phyloP scores from a whole-genome alignment of 2,888 invertebrate species.

The Melieria crassipennis region DNA sequence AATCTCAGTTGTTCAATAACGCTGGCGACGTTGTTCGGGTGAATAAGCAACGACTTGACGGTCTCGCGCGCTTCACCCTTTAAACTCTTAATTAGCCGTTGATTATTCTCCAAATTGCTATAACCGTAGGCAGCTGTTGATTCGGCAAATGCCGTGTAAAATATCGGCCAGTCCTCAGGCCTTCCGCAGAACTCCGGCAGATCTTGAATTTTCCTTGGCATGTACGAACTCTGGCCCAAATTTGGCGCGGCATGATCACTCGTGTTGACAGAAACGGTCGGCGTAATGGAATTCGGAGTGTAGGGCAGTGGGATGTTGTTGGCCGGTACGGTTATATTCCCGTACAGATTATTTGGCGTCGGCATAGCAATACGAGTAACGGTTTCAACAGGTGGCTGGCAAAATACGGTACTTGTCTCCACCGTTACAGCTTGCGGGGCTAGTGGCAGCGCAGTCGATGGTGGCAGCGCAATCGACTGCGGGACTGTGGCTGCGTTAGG shows the following conservation, averaged over 20 bases:
- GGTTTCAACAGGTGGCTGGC: no score
- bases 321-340: background rate
- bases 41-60: background rate
- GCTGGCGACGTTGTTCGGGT: background rate
- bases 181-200: background rate
- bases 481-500: background rate
- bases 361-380: no score
- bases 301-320: background rate
- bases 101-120: background rate
- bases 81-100: background rate
- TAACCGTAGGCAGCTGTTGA: background rate
- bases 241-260: background rate
- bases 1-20: background rate
- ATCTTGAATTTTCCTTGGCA: background rate
- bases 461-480: background rate
- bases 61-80: slow-evolving; percentile 2
- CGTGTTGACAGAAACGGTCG: background rate
- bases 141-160: background rate
- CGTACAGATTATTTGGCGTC: no score
- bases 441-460: background rate
- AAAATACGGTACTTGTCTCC: no score
- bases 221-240: background rate
- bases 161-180: slow-evolving; percentile 1
- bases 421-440: no score
- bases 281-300: background rate